Evolutionary conservation across 2,797 vertebrate genomes (phyloP), one percentile per base, ranked within the genome.

Genomic region (Aplochiton taeniatus): DNA sequence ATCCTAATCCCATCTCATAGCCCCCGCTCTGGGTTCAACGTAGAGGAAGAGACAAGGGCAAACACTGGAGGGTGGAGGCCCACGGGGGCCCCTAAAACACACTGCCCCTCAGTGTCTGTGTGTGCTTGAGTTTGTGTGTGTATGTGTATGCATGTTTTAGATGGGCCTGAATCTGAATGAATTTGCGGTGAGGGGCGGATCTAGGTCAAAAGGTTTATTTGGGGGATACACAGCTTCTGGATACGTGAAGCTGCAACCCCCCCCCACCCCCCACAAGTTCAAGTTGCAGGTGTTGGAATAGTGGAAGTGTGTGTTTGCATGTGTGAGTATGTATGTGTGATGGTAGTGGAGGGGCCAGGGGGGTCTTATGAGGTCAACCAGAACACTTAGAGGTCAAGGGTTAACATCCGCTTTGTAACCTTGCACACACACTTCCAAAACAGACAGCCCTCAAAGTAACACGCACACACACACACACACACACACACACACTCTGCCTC

Each of bases 1-100:
- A 69, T 86, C 20, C 81, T 90, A 78, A 90, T 88, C 83, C 84
- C 76, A 87, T 88, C 86, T 86, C 69, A 86, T 74, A 77, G 77
- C 57, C 69, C 80, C 71, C 71, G 71, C 79, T 74, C 68, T 72
- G 58, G 49, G 74, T 72, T 89, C 80, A 81, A 69, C 77, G 65
- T 67, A 48, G 70, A 79, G 69, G 63, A 69, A 69, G 73, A 45
- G 64, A 78, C 69, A 53, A 17, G 70, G 56, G 76, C 31, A 31
- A 75, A 73, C 55, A 67, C 49, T 69, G 63, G 66, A 65, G 68
- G 76, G 62, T 71, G 73, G 77, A 66, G 55, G 65, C 14, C n/a
- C 10, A 42, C 4, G 80, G 58, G 63, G 31, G 6, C 31, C 31
- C 31, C 31, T 6, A 31, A n/a, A 6, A 61, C 66, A 83, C 78